Evolutionary conservation across 53 echinoderm and acorn worm species (phyloP).

Genomic region (Stichopus horrens): DNA sequence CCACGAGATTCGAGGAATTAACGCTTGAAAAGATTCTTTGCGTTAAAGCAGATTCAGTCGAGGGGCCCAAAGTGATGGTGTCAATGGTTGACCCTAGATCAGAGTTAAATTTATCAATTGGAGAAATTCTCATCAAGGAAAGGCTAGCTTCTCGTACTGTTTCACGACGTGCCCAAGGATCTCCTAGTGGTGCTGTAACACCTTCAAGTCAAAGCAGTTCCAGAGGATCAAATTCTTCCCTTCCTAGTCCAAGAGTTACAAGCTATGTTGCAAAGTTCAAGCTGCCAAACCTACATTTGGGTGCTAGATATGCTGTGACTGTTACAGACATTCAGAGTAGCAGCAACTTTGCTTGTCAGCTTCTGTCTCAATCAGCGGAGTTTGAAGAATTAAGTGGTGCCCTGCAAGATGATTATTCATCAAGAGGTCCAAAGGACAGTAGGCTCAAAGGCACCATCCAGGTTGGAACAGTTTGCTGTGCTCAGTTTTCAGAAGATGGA

Average conservation of each 20-base stretch:
- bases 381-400: slow-evolving; percentile 76
- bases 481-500: slow-evolving; percentile 81
- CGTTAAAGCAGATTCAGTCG: slow-evolving; percentile 68
- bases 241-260: slow-evolving; percentile 21
- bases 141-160: slow-evolving; percentile 64
- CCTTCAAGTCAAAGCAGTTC: slow-evolving; percentile 29
- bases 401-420: slow-evolving; percentile 62
- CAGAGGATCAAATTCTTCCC: slow-evolving; percentile 31
- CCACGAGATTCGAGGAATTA: slow-evolving; percentile 77
- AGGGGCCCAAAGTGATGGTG: slow-evolving; percentile 61
- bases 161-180: neutral
- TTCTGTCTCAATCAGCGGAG: slow-evolving; percentile 66
- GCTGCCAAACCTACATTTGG: neutral
- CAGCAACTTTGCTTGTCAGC: slow-evolving; percentile 79
- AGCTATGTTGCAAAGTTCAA: slow-evolving; percentile 2
- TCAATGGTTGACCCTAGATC: slow-evolving; percentile 82
- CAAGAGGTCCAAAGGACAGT: slow-evolving; percentile 32
- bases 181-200: neutral
- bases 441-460: slow-evolving; percentile 39
- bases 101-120: slow-evolving; percentile 73
- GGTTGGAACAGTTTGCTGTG: slow-evolving; percentile 74
- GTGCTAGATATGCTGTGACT: slow-evolving; percentile 15
- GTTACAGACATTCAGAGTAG: slow-evolving; percentile 22
- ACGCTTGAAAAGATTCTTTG: slow-evolving; percentile 74
- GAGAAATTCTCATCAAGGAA: slow-evolving; percentile 77